A percentile compares a stretch with the other conserved stretches of the same genome.
Evolutionary conservation across 1,140 invertebrate genomes (phyloP).

Genomic region (Halesus radiatus): DNA sequence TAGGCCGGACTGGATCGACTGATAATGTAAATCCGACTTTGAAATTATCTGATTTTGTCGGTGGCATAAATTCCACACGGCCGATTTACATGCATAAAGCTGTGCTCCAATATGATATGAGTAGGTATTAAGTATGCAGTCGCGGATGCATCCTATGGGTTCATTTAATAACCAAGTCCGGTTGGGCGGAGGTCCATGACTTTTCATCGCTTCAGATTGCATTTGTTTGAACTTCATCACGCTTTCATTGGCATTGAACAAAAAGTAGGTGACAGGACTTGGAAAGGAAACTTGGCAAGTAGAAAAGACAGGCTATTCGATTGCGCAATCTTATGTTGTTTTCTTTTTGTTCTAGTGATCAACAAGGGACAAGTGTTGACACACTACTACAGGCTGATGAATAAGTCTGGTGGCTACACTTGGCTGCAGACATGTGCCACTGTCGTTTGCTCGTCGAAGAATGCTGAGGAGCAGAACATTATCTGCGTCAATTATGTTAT

Average conservation of each 20-base stretch:
- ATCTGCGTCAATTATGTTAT: constrained; percentile 97
- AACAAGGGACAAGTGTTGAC: constrained; percentile 97
- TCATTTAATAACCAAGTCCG: no score
- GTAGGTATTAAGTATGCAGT: no score
- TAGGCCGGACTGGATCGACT: constrained; percentile 9
- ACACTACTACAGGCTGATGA: constrained; percentile 95
- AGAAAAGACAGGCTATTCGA: no score
- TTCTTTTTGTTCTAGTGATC: constrained; percentile 82
- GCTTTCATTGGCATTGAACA: no score
- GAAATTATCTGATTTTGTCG: constrained; percentile 38
- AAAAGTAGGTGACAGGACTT: no score
- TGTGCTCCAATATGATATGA: no score
- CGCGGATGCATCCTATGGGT: no score
- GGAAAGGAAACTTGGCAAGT: no score
- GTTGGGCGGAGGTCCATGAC: background rate
- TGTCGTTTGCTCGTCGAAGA: constrained; percentile 95
- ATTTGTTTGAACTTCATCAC: no score
- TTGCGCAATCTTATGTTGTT: background rate
- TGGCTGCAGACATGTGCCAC: constrained; percentile 98
- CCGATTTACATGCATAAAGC: constrained; percentile 17
- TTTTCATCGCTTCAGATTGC: constrained; percentile 46
- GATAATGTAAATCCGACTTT: constrained; percentile 32
- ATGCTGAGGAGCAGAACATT: constrained; percentile 95
- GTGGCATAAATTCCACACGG: constrained; percentile 34
- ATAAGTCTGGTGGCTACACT: constrained; percentile 94